Evolutionary conservation across 2,888 invertebrate species (phyloP).

Genomic region (Heliconius sara): DNA sequence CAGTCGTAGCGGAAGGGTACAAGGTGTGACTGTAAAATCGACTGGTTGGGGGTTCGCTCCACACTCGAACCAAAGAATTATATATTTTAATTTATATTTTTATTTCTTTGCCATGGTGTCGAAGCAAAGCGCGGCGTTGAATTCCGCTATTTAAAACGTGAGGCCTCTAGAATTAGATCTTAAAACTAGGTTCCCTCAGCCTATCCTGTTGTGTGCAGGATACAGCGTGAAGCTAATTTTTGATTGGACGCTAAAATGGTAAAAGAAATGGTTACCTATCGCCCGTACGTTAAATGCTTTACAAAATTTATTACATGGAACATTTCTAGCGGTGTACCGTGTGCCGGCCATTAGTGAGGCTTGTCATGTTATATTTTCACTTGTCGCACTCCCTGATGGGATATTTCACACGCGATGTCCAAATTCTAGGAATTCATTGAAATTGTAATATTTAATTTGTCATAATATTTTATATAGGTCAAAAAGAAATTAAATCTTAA

Average conservation of each 20-base stretch:
- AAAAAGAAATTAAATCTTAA: neutral
- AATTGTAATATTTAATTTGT: conserved; percentile 4
- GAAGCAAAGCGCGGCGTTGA: too few species aligned
- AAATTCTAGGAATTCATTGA: conserved; percentile 20
- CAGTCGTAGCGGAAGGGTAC: too few species aligned
- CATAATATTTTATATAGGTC: neutral
- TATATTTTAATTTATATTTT: too few species aligned
- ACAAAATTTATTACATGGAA: conserved; percentile 23
- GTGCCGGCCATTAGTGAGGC: conserved; percentile 29
- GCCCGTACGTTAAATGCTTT: conserved; percentile 1
- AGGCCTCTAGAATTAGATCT: too few species aligned
- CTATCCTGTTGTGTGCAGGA: too few species aligned
- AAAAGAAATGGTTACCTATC: conserved; percentile 16
- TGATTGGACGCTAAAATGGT: neutral
- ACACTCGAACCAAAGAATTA: too few species aligned
- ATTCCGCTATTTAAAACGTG: too few species aligned
- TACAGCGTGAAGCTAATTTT: too few species aligned
- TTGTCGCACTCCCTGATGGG: conserved; percentile 14
- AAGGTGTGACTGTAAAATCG: too few species aligned
- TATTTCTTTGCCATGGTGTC: too few species aligned
- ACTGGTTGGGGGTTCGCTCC: too few species aligned
- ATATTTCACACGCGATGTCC: conserved; percentile 33
- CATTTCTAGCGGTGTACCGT: conserved; percentile 31
- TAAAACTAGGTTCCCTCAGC: too few species aligned
- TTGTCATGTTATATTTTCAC: conserved; percentile 33